A percentile compares a stretch with the other conserved stretches of the same genome.
These are phyloP conservation scores for Eulithis prunata DNA, from an alignment of 2,888 invertebrate species.

Conservation along the genomic window DNA sequence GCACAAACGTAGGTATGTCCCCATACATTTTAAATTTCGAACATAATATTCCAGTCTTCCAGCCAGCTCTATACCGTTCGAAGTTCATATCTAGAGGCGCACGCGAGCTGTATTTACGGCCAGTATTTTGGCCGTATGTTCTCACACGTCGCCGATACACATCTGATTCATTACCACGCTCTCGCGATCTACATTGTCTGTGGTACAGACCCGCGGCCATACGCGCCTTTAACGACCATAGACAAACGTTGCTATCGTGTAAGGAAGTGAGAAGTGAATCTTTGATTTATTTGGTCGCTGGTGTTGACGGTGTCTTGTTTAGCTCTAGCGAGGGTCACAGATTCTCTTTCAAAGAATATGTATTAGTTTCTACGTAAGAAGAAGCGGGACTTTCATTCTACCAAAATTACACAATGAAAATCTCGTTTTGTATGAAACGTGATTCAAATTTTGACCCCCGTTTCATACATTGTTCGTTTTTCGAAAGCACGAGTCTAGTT, in stretches of 20 bases:
- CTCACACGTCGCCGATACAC: slow-evolving; percentile 82
- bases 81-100: slow-evolving; percentile 50
- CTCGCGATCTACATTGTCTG: slow-evolving; percentile 70
- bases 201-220: slow-evolving; percentile 45
- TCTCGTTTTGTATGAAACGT: too few relatives aligned
- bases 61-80: slow-evolving; percentile 54
- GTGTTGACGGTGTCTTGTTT: slow-evolving; percentile 18
- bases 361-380: too few relatives aligned
- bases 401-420: too few relatives aligned
- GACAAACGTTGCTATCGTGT: slow-evolving; percentile 42
- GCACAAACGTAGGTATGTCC: too few relatives aligned
- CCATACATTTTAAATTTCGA: too few relatives aligned
- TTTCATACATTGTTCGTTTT: too few relatives aligned
- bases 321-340: slow-evolving; percentile 1
- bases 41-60: neutral
- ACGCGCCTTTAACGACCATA: slow-evolving; percentile 52
- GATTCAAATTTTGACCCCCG: too few relatives aligned
- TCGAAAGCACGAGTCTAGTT: too few relatives aligned
- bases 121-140: slow-evolving; percentile 83
- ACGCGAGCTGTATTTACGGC: slow-evolving; percentile 82
- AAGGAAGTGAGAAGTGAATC: slow-evolving; percentile 40
- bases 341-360: neutral
- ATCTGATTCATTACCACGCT: slow-evolving; percentile 82
- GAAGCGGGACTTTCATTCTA: too few relatives aligned
- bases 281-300: slow-evolving; percentile 41